Evolutionary conservation across 2,113 vertebrate species (phyloP).

Genomic region (Riparia riparia): DNA sequence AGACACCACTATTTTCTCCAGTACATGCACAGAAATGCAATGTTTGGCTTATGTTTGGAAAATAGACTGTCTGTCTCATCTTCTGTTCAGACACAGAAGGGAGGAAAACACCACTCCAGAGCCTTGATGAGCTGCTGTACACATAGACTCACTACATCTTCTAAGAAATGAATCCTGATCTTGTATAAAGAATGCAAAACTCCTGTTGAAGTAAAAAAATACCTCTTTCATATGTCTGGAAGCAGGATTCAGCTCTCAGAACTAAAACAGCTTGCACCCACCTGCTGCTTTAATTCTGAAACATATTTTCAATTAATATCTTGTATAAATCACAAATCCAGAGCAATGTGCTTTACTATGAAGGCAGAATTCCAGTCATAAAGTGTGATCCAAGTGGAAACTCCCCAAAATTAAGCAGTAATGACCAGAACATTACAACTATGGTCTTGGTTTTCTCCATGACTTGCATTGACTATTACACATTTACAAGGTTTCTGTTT

Average conservation of each 20-base stretch:
- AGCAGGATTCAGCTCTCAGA: not conserved
- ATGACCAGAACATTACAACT: not conserved
- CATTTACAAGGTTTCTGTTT: slow-evolving; percentile 67
- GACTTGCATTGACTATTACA: not conserved
- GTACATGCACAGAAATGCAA: not conserved
- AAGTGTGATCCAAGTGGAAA: not conserved
- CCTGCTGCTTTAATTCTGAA: slow-evolving; percentile 11
- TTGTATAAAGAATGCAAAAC: slow-evolving; percentile 2
- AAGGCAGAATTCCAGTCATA: not conserved
- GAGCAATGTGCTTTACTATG: slow-evolving; percentile 25
- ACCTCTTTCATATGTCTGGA: not conserved
- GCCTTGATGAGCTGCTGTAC: not conserved
- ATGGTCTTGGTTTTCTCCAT: not conserved
- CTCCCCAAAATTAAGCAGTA: not conserved
- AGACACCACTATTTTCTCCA: not conserved
- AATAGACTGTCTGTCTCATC: not conserved
- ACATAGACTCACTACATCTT: not conserved
- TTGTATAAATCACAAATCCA: not conserved
- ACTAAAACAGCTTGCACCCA: not conserved
- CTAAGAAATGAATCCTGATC: not conserved
- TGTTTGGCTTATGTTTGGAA: not conserved
- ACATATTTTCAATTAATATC: not conserved
- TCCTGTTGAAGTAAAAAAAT: not conserved
- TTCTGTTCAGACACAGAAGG: not conserved
- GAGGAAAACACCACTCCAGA: not conserved